A percentile compares a stretch with the other conserved stretches of the same genome.
Evolutionary conservation across 1,140 invertebrate genomes (phyloP).

Genomic region (Camponotus pennsylvanicus): DNA sequence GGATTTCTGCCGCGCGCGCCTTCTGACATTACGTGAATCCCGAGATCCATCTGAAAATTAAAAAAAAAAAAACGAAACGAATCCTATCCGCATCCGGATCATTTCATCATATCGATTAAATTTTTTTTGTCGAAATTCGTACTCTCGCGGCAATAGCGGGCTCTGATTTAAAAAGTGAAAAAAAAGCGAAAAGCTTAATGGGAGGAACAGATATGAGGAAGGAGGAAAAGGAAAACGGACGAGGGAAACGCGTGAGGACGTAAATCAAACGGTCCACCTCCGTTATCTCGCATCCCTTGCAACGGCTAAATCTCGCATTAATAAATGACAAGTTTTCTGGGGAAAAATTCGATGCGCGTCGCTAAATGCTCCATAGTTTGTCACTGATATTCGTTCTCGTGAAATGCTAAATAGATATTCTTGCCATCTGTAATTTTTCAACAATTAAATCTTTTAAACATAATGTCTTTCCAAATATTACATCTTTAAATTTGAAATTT

Average conservation of each 20-base stretch:
- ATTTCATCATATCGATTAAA: neutral
- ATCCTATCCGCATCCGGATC: constrained; percentile 5
- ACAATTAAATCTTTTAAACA: neutral
- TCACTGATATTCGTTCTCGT: neutral
- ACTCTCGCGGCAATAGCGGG: constrained; percentile 16
- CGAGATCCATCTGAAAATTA: neutral
- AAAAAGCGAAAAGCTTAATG: constrained; percentile 8
- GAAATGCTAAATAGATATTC: neutral
- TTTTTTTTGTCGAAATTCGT: constrained; percentile 54
- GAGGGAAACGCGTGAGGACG: constrained; percentile 60
- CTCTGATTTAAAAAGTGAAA: constrained; percentile 28
- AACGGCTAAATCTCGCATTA: constrained; percentile 45
- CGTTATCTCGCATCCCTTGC: constrained; percentile 54
- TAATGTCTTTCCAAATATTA: neutral
- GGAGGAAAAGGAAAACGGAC: constrained; percentile 30
- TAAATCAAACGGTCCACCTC: constrained; percentile 71
- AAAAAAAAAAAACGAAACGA: constrained; percentile 3
- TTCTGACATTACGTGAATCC: constrained; percentile 37
- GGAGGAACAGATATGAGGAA: neutral
- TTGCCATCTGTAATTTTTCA: neutral
- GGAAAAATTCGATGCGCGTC: constrained; percentile 34
- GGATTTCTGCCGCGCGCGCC: constrained; percentile 45
- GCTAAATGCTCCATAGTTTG: constrained; percentile 15
- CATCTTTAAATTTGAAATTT: neutral
- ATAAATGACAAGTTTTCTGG: constrained; percentile 35